Conservation (phyloP, 2,113 vertebrate species). For the Raphicerus campestris region DNA sequence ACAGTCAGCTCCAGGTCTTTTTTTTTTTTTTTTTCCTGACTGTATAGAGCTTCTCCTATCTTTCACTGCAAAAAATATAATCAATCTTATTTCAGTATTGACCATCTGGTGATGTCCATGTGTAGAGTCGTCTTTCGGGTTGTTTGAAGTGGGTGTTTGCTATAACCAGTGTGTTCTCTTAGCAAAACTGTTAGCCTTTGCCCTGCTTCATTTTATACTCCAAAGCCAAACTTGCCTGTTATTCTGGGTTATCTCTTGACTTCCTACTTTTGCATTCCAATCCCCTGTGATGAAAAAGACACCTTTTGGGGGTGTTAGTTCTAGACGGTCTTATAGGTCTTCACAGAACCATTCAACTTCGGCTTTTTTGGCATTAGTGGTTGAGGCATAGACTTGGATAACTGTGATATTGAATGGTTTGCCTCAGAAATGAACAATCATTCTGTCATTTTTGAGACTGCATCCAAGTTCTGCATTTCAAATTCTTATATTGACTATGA, state of each 20-base stretch:
- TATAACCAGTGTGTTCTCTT: background rate
- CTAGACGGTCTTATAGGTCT: rapidly evolving
- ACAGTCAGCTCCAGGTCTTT: background rate
- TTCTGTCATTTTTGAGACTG: background rate
- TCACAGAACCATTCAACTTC: background rate
- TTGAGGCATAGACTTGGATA: background rate
- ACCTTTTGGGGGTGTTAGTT: background rate
- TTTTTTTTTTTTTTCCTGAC: background rate
- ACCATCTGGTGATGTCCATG: background rate
- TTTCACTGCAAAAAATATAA: background rate
- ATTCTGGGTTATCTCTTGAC: background rate
- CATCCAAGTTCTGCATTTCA: background rate
- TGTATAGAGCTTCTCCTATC: background rate
- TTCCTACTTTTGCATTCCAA: background rate
- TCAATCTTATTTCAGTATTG: background rate
- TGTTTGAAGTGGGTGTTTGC: background rate
- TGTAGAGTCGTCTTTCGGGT: background rate
- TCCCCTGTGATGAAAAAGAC: background rate
- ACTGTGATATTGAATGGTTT: background rate
- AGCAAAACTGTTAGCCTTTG: background rate
- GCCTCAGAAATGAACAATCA: background rate
- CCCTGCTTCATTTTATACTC: background rate
- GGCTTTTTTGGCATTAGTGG: background rate
- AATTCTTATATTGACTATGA: background rate
- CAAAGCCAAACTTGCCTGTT: background rate